Conservation (phyloP, 2,888 invertebrate genomes). For the Thysanoteuthis rhombus region DNA sequence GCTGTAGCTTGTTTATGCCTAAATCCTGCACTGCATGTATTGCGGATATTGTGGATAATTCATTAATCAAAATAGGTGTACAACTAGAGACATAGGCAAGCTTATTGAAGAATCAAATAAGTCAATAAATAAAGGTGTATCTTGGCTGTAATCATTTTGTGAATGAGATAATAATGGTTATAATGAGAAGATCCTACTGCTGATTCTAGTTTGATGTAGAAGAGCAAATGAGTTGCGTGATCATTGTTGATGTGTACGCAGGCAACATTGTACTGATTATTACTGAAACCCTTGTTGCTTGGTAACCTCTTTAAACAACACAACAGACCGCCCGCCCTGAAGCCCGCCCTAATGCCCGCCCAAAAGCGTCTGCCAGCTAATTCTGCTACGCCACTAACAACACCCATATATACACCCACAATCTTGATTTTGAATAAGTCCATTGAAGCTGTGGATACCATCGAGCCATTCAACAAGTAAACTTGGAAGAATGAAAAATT, state of each 20-base stretch:
- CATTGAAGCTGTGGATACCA: constrained; percentile 12
- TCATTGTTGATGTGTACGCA: not conserved
- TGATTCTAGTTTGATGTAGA: not conserved
- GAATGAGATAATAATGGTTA: not conserved
- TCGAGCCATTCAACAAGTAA: not conserved
- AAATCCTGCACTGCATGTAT: no score
- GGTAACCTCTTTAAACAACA: not conserved
- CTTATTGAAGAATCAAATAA: not conserved
- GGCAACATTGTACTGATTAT: constrained; percentile 12
- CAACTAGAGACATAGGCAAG: not conserved
- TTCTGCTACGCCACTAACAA: not conserved
- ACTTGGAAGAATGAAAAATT: not conserved
- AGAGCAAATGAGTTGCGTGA: not conserved
- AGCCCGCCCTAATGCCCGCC: not conserved
- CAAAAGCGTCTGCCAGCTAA: not conserved
- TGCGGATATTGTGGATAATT: not conserved
- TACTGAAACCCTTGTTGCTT: not conserved
- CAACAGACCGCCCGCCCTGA: not conserved
- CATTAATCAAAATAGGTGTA: not conserved
- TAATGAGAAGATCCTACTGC: not conserved
- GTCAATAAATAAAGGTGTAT: not conserved
- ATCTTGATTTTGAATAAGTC: not conserved
- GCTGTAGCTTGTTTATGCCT: no score
- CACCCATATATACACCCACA: not conserved
- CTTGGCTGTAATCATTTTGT: not conserved